Evolutionary conservation across 2,113 vertebrate genomes (phyloP).

Genomic region (Falco punctatus): DNA sequence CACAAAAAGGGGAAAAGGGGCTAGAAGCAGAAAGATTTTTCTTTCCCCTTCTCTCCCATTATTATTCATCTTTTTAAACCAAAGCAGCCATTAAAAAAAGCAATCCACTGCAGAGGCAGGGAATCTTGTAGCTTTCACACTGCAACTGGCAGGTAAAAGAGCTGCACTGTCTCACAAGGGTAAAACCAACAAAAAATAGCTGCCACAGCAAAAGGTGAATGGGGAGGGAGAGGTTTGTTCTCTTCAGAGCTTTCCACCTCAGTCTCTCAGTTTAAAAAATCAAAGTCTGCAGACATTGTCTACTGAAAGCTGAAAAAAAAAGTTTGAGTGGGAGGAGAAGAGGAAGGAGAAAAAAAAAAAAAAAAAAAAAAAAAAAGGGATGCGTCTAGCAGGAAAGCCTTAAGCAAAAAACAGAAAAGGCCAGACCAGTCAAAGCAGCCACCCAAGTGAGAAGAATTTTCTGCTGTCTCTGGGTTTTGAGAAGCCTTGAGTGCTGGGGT

Average conservation of each 20-base stretch:
- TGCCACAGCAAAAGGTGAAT: conserved; percentile 61
- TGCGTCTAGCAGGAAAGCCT: conserved; percentile 9
- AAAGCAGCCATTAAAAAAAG: conserved; percentile 40
- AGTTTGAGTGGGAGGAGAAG: conserved; percentile 20
- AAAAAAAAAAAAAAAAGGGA: not conserved
- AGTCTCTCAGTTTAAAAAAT: conserved; percentile 30
- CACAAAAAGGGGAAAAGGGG: conserved; percentile 24
- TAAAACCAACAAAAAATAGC: conserved; percentile 50
- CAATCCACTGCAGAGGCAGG: conserved; percentile 53
- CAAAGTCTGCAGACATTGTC: conserved; percentile 25
- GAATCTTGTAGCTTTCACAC: conserved; percentile 36
- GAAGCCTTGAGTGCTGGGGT: not conserved
- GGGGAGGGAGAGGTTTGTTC: conserved; percentile 48
- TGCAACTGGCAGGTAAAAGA: conserved; percentile 71
- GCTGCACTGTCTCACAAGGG: conserved; percentile 38
- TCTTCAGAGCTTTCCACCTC: conserved; percentile 51
- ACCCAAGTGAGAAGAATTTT: conserved; percentile 36
- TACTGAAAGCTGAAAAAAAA: conserved; percentile 45
- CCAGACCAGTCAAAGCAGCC: conserved; percentile 39
- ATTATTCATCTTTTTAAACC: conserved; percentile 38
- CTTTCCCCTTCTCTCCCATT: conserved; percentile 61
- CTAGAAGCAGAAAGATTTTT: conserved; percentile 34
- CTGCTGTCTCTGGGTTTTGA: conserved; percentile 23
- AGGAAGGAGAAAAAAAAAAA: not conserved
- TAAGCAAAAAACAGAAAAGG: conserved; percentile 13